These are phyloP conservation scores for Tiphia femorata DNA, from an alignment of 2,888 invertebrate species.

Conservation along the genomic window DNA sequence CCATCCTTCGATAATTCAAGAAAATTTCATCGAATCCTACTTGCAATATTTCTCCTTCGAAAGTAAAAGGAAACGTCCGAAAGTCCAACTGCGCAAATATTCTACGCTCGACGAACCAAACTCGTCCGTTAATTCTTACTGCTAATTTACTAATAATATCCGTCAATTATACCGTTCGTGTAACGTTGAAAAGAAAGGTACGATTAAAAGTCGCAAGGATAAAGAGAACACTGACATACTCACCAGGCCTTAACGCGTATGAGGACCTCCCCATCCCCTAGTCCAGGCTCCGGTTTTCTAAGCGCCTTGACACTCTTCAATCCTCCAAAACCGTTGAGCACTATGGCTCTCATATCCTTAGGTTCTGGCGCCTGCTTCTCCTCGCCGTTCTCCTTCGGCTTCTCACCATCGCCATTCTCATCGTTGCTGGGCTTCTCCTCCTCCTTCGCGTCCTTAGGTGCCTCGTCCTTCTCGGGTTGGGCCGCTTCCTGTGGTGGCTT, in stretches of 20 bases:
- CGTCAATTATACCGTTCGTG: no score
- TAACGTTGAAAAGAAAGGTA: constrained; percentile 13
- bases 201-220: constrained; percentile 1
- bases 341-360: constrained; percentile 88
- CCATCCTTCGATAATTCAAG: no score
- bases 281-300: constrained; percentile 82
- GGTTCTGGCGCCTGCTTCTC: constrained; percentile 69
- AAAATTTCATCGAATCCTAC: no score
- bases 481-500: constrained; percentile 69
- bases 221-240: constrained; percentile 68
- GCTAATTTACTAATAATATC: no score
- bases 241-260: constrained; percentile 90
- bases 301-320: constrained; percentile 87
- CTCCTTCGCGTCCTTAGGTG: constrained; percentile 69
- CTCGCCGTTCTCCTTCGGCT: constrained; percentile 65
- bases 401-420: constrained; percentile 65
- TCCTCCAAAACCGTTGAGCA: constrained; percentile 88
- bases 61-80: no score
- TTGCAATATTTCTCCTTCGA: no score
- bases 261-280: constrained; percentile 81
- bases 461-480: constrained; percentile 58
- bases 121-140: no score
- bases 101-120: no score
- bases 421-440: constrained; percentile 71
- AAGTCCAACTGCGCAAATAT: no score